Evolutionary conservation across 2,888 invertebrate genomes (phyloP).

Genomic region (Linhomoeus sp.): DNA sequence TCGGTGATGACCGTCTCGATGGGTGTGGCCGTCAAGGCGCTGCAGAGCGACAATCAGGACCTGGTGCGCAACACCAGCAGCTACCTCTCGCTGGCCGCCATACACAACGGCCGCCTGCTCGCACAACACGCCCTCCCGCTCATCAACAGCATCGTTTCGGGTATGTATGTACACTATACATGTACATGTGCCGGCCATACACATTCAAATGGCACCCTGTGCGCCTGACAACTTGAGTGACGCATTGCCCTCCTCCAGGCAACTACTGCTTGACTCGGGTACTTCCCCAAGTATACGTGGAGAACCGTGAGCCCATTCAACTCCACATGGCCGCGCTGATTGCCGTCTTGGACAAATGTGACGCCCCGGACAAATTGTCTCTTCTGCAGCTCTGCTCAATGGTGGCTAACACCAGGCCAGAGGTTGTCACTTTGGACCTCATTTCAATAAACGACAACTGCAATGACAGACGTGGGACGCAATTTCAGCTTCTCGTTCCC

Average conservation of each 20-base stretch:
- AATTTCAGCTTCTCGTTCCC: conserved; percentile 47
- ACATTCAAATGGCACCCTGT: not conserved
- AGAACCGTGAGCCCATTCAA: conserved; percentile 63
- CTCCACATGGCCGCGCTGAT: conserved; percentile 63
- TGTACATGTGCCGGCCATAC: not conserved
- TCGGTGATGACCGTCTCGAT: conserved; percentile 60
- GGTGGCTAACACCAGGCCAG: conserved; percentile 58
- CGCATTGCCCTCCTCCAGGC: conserved; percentile 40
- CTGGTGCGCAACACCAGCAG: conserved; percentile 70
- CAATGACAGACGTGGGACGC: not conserved
- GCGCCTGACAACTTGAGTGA: not conserved
- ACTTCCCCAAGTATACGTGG: conserved; percentile 68
- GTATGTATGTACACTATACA: conserved; percentile 31
- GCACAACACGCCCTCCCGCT: conserved; percentile 70
- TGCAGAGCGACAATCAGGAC: conserved; percentile 71
- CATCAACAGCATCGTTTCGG: conserved; percentile 68
- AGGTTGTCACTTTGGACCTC: conserved; percentile 33
- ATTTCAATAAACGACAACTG: not conserved
- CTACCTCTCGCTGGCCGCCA: conserved; percentile 73
- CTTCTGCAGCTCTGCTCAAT: conserved; percentile 59
- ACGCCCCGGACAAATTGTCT: conserved; percentile 62
- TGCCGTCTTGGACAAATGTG: conserved; percentile 54
- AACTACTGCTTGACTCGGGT: conserved; percentile 71
- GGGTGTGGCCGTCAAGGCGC: conserved; percentile 71
- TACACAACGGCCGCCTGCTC: conserved; percentile 63